Base-by-base conservation (phyloP, 2,113 vertebrate genomes). In the Bos taurus region DNA sequence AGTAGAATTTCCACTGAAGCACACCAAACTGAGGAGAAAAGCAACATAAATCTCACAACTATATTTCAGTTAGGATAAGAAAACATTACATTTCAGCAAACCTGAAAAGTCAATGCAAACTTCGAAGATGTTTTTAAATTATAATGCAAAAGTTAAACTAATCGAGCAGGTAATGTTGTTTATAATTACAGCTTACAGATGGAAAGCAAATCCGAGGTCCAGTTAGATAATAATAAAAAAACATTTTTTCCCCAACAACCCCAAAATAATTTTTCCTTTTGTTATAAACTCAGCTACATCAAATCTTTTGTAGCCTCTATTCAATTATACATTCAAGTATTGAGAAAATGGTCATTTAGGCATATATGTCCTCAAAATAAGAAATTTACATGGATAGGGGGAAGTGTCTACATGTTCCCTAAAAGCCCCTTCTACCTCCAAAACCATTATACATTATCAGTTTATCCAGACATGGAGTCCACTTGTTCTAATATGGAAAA, bases 181-280 rank as follows among this genome's bases (percentile, higher is more conserved):
- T 93, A 10, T 80, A 97, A 91, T 96, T 84, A 77, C 50, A 87
- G 89, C 93, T 97, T 67, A 94, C 6, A 95, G 89, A 67, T 56
- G 30, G 25, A 90, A 93, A 90, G 81, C 56, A 96, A 97, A 96
- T 90, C 52, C 17, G 57, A 90, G 96, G 48, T 36, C n/a, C 50
- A 60, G 4, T 80, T 78, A 95, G 17, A 48, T 80, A 28, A 95
- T 81, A 43, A 26, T 21, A 21, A 94, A 86, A 89, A 52, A n/a
- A 14, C 2, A 7, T 40, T 87, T 71, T 74, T 52, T 13, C 15
- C 50, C 50, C 46, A 71, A 86, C 16, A 96, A 71, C 4, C 8
- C 60, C 12, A 95, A 96, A 93, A 43, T 60, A 89, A 92, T 86
- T 92, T 86, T 71, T 30, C 54, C 46, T 86, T 85, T 82, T 87